Evolutionary conservation across 2,888 invertebrate genomes (phyloP).

Genomic region (Malachius bipustulatus): DNA sequence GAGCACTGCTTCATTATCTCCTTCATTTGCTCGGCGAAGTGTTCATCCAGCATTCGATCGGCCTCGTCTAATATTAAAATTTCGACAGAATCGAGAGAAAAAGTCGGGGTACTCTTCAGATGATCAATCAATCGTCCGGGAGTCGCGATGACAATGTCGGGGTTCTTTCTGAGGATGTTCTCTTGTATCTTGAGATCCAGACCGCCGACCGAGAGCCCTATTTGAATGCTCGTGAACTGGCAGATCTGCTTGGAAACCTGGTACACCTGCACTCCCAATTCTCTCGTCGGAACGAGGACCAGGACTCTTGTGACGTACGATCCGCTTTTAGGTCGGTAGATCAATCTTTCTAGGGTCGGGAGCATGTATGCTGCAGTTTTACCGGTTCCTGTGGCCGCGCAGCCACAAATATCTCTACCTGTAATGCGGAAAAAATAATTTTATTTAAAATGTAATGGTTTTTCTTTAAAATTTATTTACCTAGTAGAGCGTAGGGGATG

Average conservation of each 20-base stretch:
- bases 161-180: slow-evolving; percentile 71
- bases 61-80: slow-evolving; percentile 71
- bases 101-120: slow-evolving; percentile 87
- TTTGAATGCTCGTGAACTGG: slow-evolving; percentile 73
- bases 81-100: slow-evolving; percentile 78
- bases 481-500: slow-evolving; percentile 82
- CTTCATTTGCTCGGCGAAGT: slow-evolving; percentile 98
- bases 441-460: slow-evolving; percentile 6
- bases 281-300: slow-evolving; percentile 92
- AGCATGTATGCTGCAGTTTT: slow-evolving; percentile 99
- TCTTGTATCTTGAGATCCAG: slow-evolving; percentile 69
- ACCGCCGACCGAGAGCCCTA: slow-evolving; percentile 79
- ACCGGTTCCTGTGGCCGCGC: slow-evolving; percentile 96
- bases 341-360: slow-evolving; percentile 85
- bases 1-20: slow-evolving; percentile 91
- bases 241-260: slow-evolving; percentile 84
- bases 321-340: slow-evolving; percentile 69
- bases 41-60: slow-evolving; percentile 92
- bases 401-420: slow-evolving; percentile 94
- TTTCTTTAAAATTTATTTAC: slow-evolving; percentile 27
- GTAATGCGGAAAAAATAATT: slow-evolving; percentile 11
- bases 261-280: slow-evolving; percentile 95
- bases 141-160: slow-evolving; percentile 96
- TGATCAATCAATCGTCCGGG: slow-evolving; percentile 97
- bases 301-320: slow-evolving; percentile 66